Percentiles rank a stretch among this genome's conserved stretches.
Conservation (phyloP, 92 coral and sea anemone species). For the Actinostola sp. region DNA sequence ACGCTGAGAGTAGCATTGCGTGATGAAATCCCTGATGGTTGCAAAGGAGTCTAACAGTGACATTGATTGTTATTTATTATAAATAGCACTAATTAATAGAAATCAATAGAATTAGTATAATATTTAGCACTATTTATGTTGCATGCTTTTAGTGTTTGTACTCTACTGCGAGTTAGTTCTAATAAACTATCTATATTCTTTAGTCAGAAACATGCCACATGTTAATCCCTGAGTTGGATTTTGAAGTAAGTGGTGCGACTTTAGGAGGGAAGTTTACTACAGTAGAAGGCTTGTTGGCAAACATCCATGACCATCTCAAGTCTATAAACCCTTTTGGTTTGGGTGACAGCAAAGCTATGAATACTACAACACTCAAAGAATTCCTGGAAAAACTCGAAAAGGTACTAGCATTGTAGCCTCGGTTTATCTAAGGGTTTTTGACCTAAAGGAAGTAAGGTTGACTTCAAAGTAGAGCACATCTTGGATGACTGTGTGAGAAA, state of each 20-base stretch:
- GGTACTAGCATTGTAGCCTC: constrained; percentile 34
- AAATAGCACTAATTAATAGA: no score
- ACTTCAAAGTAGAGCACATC: no score
- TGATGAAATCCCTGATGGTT: no score
- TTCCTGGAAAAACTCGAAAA: constrained; percentile 58
- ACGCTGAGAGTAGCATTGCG: no score
- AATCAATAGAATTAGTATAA: no score
- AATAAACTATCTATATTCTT: neutral
- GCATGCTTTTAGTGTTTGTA: neutral
- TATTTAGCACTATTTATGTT: neutral
- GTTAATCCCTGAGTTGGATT: constrained; percentile 78
- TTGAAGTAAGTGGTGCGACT: constrained; percentile 63
- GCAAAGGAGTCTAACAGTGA: no score
- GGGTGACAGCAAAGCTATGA: constrained; percentile 78
- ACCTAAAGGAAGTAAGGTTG: no score
- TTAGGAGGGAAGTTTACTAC: constrained; percentile 95
- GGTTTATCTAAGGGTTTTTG: neutral
- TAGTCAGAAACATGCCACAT: constrained; percentile 92
- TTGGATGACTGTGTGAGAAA: no score
- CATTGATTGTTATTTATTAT: no score
- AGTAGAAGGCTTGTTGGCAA: constrained; percentile 82
- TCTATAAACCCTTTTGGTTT: constrained; percentile 78
- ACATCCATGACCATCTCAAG: constrained; percentile 71
- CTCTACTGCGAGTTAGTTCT: neutral
- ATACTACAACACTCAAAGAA: constrained; percentile 26